A percentile compares a stretch with the other conserved stretches of the same genome.
These are phyloP conservation scores for Echinometra lucunter DNA, from an alignment of 53 echinoderm and acorn worm species.

Conservation along the genomic window DNA sequence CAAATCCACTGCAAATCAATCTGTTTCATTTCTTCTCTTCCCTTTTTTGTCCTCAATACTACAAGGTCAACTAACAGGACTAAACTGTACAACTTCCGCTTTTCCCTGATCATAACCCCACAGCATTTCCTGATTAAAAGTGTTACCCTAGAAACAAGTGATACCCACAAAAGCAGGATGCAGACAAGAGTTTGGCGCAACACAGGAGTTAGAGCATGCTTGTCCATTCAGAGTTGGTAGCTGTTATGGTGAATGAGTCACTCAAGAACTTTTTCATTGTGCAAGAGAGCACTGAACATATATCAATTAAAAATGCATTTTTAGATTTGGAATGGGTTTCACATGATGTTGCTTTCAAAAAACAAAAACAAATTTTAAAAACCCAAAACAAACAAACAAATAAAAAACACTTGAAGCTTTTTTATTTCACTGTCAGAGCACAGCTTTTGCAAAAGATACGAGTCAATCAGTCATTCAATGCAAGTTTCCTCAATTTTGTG, in stretches of 20 bases:
- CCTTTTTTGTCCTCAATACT: conserved; percentile 32
- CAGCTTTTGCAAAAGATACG: neutral
- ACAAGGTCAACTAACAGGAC: conserved; percentile 51
- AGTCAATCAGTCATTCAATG: too few species aligned
- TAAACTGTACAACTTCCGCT: conserved; percentile 57
- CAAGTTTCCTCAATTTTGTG: neutral
- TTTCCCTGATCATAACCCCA: conserved; percentile 41
- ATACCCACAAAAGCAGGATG: conserved; percentile 41
- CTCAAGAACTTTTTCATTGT: neutral
- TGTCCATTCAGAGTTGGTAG: conserved; percentile 6
- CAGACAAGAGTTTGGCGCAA: conserved; percentile 48
- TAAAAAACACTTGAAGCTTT: too few species aligned
- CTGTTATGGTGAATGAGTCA: conserved; percentile 23
- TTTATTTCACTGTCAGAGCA: too few species aligned
- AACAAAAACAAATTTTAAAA: too few species aligned
- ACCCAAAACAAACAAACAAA: too few species aligned
- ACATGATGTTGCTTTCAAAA: neutral
- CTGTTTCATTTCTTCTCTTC: neutral
- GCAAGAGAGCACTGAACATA: neutral
- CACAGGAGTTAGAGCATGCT: neutral
- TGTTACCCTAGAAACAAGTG: conserved; percentile 45
- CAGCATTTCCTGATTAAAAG: conserved; percentile 64
- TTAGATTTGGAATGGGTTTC: neutral
- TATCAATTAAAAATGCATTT: neutral
- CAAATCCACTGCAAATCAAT: neutral